A percentile compares a stretch with the other conserved stretches of the same genome.
Conservation (phyloP, 2,797 vertebrate species). For the Spinus olivaceus region DNA sequence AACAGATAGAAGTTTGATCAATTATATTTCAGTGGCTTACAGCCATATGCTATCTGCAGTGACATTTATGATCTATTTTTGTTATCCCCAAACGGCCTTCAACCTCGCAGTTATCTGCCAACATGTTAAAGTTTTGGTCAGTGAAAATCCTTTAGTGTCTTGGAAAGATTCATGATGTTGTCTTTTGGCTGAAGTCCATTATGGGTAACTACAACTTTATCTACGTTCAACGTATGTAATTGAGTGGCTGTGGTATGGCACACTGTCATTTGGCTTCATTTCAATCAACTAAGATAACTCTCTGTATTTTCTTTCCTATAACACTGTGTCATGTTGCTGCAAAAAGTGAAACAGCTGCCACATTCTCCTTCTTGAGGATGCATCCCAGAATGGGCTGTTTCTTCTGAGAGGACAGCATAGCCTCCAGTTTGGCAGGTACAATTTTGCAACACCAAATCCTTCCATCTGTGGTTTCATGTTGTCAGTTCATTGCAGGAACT, state of each 20-base stretch:
- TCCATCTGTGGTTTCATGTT: constrained; percentile 30
- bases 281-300: constrained; percentile 49
- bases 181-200: constrained; percentile 32
- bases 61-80: constrained; percentile 50
- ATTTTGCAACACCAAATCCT: constrained; percentile 45
- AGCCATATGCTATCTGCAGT: constrained; percentile 11
- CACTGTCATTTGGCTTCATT: constrained; percentile 56
- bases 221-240: not conserved
- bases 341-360: constrained; percentile 54
- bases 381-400: not conserved
- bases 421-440: constrained; percentile 36
- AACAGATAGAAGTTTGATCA: constrained; percentile 33
- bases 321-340: constrained; percentile 24
- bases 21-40: constrained; percentile 4
- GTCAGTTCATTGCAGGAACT: constrained; percentile 38
- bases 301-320: constrained; percentile 35
- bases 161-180: constrained; percentile 29
- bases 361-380: not conserved
- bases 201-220: constrained; percentile 58
- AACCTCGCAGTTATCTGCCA: constrained; percentile 20
- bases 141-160: constrained; percentile 28
- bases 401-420: not conserved
- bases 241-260: constrained; percentile 58
- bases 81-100: constrained; percentile 42
- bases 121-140: constrained; percentile 28